Evolutionary conservation across 2,888 invertebrate species (phyloP), one percentile per base, ranked within the genome.

Genomic region (Mimumesa dahlbomi): DNA sequence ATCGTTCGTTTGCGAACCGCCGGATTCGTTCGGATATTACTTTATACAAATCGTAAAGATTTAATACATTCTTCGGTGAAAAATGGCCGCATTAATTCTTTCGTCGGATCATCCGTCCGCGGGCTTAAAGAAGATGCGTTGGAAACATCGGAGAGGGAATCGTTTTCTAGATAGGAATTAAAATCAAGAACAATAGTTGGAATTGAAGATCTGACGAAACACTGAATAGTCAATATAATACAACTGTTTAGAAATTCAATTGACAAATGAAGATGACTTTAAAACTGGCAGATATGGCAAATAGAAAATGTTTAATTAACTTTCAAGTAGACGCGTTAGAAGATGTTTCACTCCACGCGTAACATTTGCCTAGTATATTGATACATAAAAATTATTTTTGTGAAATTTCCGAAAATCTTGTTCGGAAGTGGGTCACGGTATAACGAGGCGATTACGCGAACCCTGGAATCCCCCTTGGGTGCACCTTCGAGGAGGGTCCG

Each of bases 401-500:
- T 57, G 31, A 59, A 61, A 61, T 53, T 57, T 65, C 38, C 52
- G 18, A 34, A 48, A 74, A 81, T 64, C 57, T 56, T 43, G 73
- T 45, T 52, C 72, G 62, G 54, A 72, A 56, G 50, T 53, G 59
- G 46, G 53, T 58, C 59, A 64, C 48, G 69, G 70, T 66, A 75
- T 79, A 82, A 84, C 78, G 73, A 77, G 74, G 76, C 79, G 79
- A 82, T 84, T 84, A 84, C 79, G 72, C 57, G 50, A 56, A 13
- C 49, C 66, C 63, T 18, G 45, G 52, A 49, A 67, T 75, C 71
- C 68, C 75, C 78, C 78, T 48, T 71, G 78, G 81, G 75, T 72
- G 68, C 66, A 54, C 59, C 68, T 62, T 40, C 56, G 40, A 61
- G 48, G 52, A 79, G 78, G 78, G 61, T 77, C 75, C 58, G 29